Evolutionary conservation across 2,113 vertebrate genomes (phyloP), one percentile per base, ranked within the genome.

Genomic region (Sorex araneus): DNA sequence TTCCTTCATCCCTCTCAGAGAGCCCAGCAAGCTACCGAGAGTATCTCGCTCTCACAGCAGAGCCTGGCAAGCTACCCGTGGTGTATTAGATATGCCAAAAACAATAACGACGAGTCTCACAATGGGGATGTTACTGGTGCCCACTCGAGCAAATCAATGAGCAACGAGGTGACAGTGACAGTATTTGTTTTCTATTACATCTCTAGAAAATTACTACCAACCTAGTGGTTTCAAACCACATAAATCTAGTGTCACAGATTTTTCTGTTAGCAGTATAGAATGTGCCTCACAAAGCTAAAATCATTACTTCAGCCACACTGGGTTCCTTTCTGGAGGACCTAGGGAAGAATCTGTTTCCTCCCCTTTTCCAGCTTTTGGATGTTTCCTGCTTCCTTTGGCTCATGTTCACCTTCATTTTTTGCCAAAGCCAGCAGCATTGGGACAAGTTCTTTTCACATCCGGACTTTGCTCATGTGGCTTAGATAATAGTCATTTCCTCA

Each of bases 121-220:
- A n/a, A n/a, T n/a, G n/a, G n/a, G n/a, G n/a, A n/a, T n/a, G n/a
- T n/a, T n/a, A n/a, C n/a, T n/a, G n/a, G n/a, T n/a, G n/a, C n/a
- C n/a, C n/a, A n/a, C n/a, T n/a, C n/a, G n/a, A n/a, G n/a, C n/a
- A n/a, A n/a, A n/a, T n/a, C n/a, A n/a, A n/a, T n/a, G n/a, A n/a
- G n/a, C n/a, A n/a, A n/a, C n/a, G n/a, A n/a, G n/a, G n/a, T n/a
- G n/a, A n/a, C 81, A 34, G 9, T 64, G 30, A 36, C 54, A 74
- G 18, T 43, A 75, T 95, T 87, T 25, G 43, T 93, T 91, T 89
- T 67, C n/a, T 78, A 15, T 25, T 77, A 63, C 10, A 69, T 34
- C 80, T 89, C 0, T 54, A 89, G 50, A 3, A 77, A 74, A 89
- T 40, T 32, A 23, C 8, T 28, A 45, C 2, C 54, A 27, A 86